These are phyloP conservation scores for Neodiprion fabricii DNA, from an alignment of 1,140 invertebrate species.

Conservation along the genomic window DNA sequence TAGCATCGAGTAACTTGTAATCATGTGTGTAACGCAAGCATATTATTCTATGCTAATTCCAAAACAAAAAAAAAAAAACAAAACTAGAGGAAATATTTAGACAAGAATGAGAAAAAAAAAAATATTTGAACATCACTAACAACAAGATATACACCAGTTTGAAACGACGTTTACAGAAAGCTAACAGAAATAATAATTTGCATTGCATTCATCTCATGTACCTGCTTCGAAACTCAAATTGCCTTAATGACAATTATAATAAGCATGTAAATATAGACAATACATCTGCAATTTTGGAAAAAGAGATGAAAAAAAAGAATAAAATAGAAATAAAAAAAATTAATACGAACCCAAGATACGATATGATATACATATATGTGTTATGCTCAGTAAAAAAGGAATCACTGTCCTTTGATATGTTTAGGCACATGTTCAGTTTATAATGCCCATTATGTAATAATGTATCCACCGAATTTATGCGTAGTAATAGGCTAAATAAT, in stretches of 20 bases:
- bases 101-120: slow-evolving; percentile 24
- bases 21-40: no score
- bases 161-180: background rate
- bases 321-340: slow-evolving; percentile 27
- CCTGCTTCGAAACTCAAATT: slow-evolving; percentile 58
- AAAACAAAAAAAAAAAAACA: no score
- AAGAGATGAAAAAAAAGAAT: slow-evolving; percentile 18
- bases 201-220: slow-evolving; percentile 42
- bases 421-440: slow-evolving; percentile 42
- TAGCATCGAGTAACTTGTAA: background rate
- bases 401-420: slow-evolving; percentile 36
- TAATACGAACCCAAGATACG: slow-evolving; percentile 23
- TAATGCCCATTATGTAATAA: slow-evolving; percentile 39
- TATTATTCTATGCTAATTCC: no score
- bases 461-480: slow-evolving; percentile 47
- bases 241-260: slow-evolving; percentile 57
- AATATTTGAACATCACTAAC: background rate
- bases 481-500: slow-evolving; percentile 29
- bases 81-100: slow-evolving; percentile 16
- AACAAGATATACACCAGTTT: slow-evolving; percentile 17
- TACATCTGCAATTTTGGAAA: slow-evolving; percentile 39
- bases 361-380: slow-evolving; percentile 11
- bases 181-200: background rate
- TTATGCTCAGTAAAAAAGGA: slow-evolving; percentile 45
- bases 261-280: slow-evolving; percentile 55